Percentiles rank a stretch among this genome's conserved stretches.
phyloP scores from a whole-genome alignment of 2,797 vertebrate genomes.

The Anguilla obscura region DNA sequence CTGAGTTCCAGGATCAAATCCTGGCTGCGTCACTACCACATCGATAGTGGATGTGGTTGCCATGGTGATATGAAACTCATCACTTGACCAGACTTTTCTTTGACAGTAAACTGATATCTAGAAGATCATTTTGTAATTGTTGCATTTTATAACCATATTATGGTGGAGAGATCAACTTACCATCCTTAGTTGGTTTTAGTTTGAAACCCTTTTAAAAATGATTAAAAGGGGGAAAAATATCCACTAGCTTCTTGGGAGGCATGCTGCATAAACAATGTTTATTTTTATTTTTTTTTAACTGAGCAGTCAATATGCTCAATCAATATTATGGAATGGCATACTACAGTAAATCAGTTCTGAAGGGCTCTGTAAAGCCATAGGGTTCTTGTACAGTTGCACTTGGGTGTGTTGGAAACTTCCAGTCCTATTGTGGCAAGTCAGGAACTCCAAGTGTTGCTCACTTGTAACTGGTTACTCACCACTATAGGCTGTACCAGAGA shows the following conservation, averaged over 20 bases:
- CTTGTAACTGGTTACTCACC: not conserved
- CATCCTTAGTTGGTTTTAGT: not conserved
- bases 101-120: not conserved
- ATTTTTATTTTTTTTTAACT: not conserved
- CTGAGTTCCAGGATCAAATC: too few species aligned
- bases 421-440: not conserved
- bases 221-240: not conserved
- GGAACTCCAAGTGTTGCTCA: not conserved
- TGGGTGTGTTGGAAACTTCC: not conserved
- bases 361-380: not conserved
- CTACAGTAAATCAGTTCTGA: not conserved
- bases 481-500: not conserved
- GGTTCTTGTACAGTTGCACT: constrained; percentile 2
- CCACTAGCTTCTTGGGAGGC: not conserved
- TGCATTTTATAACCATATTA: not conserved
- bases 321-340: not conserved
- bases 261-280: not conserved
- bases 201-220: not conserved
- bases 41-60: not conserved
- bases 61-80: not conserved
- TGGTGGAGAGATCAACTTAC: not conserved
- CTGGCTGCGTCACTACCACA: not conserved
- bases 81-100: not conserved
- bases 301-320: not conserved
- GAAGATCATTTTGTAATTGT: not conserved